Evolutionary conservation across 2,797 vertebrate genomes (phyloP), one percentile per base, ranked within the genome.

Genomic region (Gymnopithys bicolor): DNA sequence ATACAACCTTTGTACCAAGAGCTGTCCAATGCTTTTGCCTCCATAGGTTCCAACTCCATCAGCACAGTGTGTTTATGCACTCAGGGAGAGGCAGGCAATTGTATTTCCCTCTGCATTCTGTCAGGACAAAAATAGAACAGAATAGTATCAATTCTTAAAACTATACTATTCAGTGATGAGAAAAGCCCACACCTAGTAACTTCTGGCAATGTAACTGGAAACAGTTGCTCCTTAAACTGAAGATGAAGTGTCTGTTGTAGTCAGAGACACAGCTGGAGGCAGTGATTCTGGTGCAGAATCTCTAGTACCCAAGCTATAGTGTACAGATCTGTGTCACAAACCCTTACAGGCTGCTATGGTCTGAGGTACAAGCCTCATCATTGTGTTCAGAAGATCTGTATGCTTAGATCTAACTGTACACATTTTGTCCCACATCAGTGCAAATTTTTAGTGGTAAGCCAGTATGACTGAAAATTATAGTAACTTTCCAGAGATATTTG

Each of bases 1-100:
- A 81, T 51, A 70, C 25, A 93, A 48, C 12, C 17, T 62, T 55
- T 49, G 7, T 53, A 32, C 41, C 18, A 11, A 45, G 25, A 60
- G 3, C 3, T 32, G 11, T 32, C 25, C 28, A 66, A 15, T 1
- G 1, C 21, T 59, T 13, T 63, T 10, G 1, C 11, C n/a, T 73
- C 43, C 43, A 10, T 5, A 60, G n/a, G 35, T 77, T 24, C 30
- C 39, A 64, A 3, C 3, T 22, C 18, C 56, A 45, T n/a, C 53
- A 83, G 43, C 24, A 46, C 9, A 52, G 39, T 2, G 0, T 8
- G 13, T 43, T 17, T 3, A 0, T 14, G 48, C 11, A 19, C 22
- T 21, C 15, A 33, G 45, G 59, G 27, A 82, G 71, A 78, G n/a
- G 39, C 27, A 48, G 27, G 13, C 1, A 2, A 51, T 48, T 14